These are phyloP conservation scores for Nannobrachium achirus DNA, from an alignment of 2,113 vertebrate genomes.

Conservation along the genomic window DNA sequence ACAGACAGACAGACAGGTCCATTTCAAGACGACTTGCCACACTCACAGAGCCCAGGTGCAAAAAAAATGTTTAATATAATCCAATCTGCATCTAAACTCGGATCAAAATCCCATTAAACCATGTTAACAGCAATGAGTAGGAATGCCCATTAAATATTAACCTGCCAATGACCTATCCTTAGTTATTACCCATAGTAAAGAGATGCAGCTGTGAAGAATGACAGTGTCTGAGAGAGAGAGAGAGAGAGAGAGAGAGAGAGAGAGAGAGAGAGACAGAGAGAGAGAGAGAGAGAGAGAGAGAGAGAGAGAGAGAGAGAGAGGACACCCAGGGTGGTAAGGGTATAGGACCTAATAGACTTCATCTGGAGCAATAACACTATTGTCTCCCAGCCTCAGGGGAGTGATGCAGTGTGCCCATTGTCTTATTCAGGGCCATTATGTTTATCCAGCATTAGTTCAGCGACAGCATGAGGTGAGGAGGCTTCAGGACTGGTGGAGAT, in stretches of 20 bases:
- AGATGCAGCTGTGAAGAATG: conserved; percentile 1
- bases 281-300: too few relatives aligned
- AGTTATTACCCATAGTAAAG: conserved; percentile 5
- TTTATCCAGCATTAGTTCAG: conserved; percentile 13
- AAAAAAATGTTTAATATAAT: too few relatives aligned
- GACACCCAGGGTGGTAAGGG: conserved; percentile 20
- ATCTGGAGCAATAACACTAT: conserved; percentile 29
- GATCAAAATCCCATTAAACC: too few relatives aligned
- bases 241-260: too few relatives aligned
- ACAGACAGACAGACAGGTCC: too few relatives aligned
- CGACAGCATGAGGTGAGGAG: neutral
- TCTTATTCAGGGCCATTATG: conserved; percentile 26
- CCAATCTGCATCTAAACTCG: too few relatives aligned
- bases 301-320: too few relatives aligned
- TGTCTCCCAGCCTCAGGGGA: conserved; percentile 26
- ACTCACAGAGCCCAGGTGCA: too few relatives aligned
- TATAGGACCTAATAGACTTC: conserved; percentile 50
- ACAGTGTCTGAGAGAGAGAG: neutral
- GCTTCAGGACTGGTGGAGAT: neutral
- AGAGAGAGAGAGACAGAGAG: too few relatives aligned
- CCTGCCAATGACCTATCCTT: neutral
- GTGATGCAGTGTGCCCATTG: conserved; percentile 8
- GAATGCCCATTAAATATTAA: too few relatives aligned
- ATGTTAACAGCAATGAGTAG: too few relatives aligned
- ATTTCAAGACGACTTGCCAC: too few relatives aligned